Conservation (phyloP, 2,888 invertebrate genomes). For the Hecatera dysodea region DNA sequence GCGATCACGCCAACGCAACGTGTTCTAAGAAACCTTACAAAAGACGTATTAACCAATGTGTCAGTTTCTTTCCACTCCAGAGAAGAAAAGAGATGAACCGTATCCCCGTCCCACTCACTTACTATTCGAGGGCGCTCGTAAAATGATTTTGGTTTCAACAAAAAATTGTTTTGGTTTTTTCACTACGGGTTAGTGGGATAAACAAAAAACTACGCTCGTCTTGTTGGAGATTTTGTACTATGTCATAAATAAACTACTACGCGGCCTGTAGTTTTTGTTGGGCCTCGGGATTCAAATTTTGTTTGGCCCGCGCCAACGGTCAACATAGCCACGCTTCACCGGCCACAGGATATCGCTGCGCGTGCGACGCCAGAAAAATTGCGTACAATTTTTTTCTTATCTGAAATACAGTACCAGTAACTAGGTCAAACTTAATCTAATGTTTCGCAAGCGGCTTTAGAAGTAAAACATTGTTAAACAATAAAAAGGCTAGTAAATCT, state of each 20-base stretch:
- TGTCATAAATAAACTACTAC: constrained; percentile 87
- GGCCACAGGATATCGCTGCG: constrained; percentile 59
- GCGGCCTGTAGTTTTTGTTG: constrained; percentile 77
- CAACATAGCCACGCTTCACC: constrained; percentile 71
- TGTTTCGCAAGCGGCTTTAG: constrained; percentile 73
- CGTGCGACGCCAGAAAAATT: constrained; percentile 70
- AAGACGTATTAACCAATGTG: constrained; percentile 80
- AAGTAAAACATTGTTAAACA: constrained; percentile 53
- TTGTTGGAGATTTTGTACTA: constrained; percentile 85
- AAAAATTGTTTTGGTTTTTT: constrained; percentile 90
- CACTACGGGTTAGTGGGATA: constrained; percentile 73
- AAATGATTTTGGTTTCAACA: constrained; percentile 85
- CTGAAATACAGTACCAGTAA: constrained; percentile 71
- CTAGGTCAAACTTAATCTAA: constrained; percentile 83
- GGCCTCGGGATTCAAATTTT: constrained; percentile 80
- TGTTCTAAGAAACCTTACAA: constrained; percentile 84
- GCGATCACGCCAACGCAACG: constrained; percentile 74
- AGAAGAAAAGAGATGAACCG: constrained; percentile 69
- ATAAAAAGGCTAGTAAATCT: constrained; percentile 41
- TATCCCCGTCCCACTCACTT: constrained; percentile 78
- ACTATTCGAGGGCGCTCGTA: constrained; percentile 89
- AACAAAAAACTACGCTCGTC: constrained; percentile 79
- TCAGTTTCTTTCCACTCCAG: constrained; percentile 80
- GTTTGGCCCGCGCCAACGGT: constrained; percentile 80
- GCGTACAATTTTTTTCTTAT: constrained; percentile 83